Percentiles rank a stretch among this genome's conserved stretches.
Evolutionary conservation across 2,888 invertebrate genomes (phyloP).

Genomic region (Balanococcus diminutus): DNA sequence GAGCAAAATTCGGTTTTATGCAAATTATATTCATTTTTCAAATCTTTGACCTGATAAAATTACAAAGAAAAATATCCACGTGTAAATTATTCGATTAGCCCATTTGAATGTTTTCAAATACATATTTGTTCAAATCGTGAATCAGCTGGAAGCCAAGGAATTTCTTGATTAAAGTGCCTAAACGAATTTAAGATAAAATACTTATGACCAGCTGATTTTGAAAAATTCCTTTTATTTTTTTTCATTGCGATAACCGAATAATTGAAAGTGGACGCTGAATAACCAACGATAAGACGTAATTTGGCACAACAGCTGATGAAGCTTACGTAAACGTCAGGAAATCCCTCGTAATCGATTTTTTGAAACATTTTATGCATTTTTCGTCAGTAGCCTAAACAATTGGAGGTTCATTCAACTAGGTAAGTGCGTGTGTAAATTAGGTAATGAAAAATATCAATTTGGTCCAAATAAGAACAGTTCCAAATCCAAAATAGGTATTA

Average conservation of each 20-base stretch:
- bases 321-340: background rate
- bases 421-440: too few relatives aligned
- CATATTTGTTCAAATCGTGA: background rate
- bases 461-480: too few relatives aligned
- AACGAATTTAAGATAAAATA: background rate
- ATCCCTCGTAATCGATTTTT: background rate
- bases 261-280: slow-evolving; percentile 1
- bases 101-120: background rate
- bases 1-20: background rate
- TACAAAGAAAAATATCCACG: background rate
- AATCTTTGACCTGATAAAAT: background rate
- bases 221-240: background rate
- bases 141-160: background rate
- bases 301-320: background rate
- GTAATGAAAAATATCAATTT: too few relatives aligned
- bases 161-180: background rate
- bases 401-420: background rate
- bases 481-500: too few relatives aligned
- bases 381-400: background rate
- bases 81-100: background rate
- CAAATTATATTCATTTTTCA: background rate
- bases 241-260: background rate
- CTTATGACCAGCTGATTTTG: background rate
- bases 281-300: background rate
- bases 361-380: background rate